Evolutionary conservation across 2,797 vertebrate species (phyloP), one percentile per base, ranked within the genome.

Genomic region (Enteromius paludinosus): DNA sequence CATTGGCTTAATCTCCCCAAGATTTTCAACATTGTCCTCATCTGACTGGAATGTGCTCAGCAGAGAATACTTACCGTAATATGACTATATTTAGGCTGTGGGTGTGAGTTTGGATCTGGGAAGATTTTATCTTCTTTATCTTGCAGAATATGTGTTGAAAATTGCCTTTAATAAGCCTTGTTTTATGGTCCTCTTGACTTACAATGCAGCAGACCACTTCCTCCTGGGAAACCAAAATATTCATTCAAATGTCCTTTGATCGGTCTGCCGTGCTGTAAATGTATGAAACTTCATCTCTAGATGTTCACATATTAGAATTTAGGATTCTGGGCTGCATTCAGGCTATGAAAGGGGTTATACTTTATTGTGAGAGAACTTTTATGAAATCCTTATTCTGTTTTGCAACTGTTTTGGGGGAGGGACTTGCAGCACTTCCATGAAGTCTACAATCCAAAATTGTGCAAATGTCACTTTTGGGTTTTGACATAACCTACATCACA

Each of bases 101-200:
- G 59, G 73, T 74, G 81, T 83, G 78, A n/a, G 65, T 64, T 54
- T 83, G 49, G 8, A 71, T 69, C 49, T 70, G 80, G 47, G 35
- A 68, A 78, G 70, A 79, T 66, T 68, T 73, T 66, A 73, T 61
- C 78, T 41, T 56, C 61, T 14, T 66, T 71, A 70, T 72, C 77
- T 52, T 35, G 23, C 49, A 17, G 43, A 43, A 69, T 78, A 85
- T 45, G 70, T 84, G 72, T 78, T 72, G 43, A 64, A 73, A 83
- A 84, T 82, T 56, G 49, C 43, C 56, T 64, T 68, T 84, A 84
- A 85, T 87, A 72, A 86, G 38, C 17, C 79, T 74, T 78, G 59
- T 78, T 86, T 85, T 78, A 88, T 72, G 85, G 83, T 72, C 81
- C 68, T 35, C 43, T 83, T 77, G 71, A 85, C 30, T 81, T 79